Conservation (phyloP, 2,113 vertebrate species). For the Dendropsophus ebraccatus region DNA sequence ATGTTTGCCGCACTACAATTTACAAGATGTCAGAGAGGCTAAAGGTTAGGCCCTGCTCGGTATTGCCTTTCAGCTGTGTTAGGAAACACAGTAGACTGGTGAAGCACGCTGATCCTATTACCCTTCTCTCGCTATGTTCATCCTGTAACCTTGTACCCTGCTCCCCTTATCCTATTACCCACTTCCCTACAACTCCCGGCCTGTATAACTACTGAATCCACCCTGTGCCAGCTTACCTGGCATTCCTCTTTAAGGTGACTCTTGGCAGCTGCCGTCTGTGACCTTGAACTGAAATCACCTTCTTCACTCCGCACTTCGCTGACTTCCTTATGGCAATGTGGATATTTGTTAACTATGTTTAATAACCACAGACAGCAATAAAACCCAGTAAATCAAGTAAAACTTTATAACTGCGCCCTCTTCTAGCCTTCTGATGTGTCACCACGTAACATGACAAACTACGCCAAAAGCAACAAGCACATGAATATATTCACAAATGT, state of each 20-base stretch:
- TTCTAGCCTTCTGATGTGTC: neutral
- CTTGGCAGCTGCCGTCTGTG: neutral
- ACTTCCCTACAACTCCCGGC: neutral
- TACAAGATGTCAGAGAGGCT: conserved; percentile 27
- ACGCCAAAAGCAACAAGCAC: neutral
- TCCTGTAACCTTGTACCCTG: conserved; percentile 37
- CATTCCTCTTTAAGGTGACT: neutral
- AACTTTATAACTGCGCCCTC: neutral
- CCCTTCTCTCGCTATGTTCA: conserved; percentile 14
- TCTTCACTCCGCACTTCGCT: neutral
- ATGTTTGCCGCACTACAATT: conserved; percentile 4
- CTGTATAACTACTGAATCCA: neutral
- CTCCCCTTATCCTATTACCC: conserved; percentile 40
- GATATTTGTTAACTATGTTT: conserved; percentile 21
- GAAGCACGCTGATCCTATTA: conserved; percentile 40
- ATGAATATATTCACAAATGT: neutral
- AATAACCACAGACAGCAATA: conserved; percentile 23
- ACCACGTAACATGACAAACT: neutral
- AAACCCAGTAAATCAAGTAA: neutral
- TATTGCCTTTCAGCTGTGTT: conserved; percentile 42
- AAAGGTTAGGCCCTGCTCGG: conserved; percentile 23
- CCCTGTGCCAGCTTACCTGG: conserved; percentile 6
- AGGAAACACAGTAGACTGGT: conserved; percentile 36
- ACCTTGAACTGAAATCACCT: conserved; percentile 32
- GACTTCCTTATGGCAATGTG: conserved; percentile 32